These are phyloP conservation scores for Cryptus armator DNA, from an alignment of 2,888 invertebrate species.

Conservation along the genomic window DNA sequence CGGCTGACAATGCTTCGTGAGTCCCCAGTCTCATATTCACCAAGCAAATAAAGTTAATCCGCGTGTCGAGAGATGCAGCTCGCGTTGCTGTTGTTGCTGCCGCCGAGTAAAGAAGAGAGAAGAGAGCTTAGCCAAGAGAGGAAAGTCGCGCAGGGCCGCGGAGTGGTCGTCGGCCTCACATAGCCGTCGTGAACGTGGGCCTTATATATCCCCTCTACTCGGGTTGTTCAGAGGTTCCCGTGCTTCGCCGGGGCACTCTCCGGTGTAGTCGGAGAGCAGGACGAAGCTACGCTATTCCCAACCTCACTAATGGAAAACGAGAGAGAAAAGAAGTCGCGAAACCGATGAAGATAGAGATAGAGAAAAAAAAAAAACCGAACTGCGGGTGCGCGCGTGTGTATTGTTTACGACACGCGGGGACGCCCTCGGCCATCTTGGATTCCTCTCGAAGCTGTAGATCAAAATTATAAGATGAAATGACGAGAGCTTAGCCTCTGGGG, in stretches of 20 bases:
- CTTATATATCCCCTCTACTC: constrained; percentile 27
- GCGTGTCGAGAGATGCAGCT: constrained; percentile 47
- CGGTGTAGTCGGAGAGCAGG: constrained; percentile 37
- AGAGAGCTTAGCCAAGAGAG: constrained; percentile 33
- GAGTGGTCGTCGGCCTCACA: constrained; percentile 65
- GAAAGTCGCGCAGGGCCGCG: constrained; percentile 34
- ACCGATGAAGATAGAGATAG: constrained; percentile 24
- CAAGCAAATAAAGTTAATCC: constrained; percentile 45
- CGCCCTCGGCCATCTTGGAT: constrained; percentile 80
- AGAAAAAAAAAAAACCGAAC: constrained; percentile 19
- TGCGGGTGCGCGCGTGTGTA: constrained; percentile 63
- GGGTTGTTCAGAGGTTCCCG: constrained; percentile 27
- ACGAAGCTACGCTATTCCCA: constrained; percentile 45
- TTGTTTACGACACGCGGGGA: constrained; percentile 79
- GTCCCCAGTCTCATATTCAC: constrained; percentile 26
- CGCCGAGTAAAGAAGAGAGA: not conserved
- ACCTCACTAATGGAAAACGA: constrained; percentile 67
- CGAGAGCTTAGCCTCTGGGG: constrained; percentile 16
- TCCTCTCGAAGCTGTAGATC: constrained; percentile 79
- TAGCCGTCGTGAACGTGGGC: constrained; percentile 51
- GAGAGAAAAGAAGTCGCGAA: constrained; percentile 30
- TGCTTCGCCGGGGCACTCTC: constrained; percentile 23
- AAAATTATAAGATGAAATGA: constrained; percentile 81
- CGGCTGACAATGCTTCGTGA: not conserved
- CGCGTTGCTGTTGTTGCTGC: constrained; percentile 25